These are phyloP conservation scores for Linurgus olivaceus DNA, from an alignment of 2,797 vertebrate genomes.

Conservation along the genomic window DNA sequence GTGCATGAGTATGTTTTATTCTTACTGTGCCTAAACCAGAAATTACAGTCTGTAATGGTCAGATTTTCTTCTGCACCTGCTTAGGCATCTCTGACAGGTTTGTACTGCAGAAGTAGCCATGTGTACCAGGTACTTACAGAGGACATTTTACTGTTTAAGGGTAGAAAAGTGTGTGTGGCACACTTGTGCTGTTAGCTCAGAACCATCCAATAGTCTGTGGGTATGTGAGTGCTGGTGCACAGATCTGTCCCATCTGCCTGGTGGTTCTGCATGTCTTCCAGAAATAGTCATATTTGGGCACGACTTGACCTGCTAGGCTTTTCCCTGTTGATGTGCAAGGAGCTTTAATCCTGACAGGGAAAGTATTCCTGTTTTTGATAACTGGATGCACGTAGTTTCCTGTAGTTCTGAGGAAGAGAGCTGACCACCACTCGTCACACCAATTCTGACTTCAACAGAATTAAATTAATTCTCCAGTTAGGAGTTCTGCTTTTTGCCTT, in stretches of 20 bases:
- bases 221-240: rapidly evolving
- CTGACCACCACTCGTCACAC: rapidly evolving
- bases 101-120: background rate
- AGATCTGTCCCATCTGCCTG: background rate
- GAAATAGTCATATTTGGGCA: background rate
- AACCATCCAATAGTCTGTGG: background rate
- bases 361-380: background rate
- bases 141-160: background rate
- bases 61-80: background rate
- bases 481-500: background rate
- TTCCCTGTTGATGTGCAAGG: background rate
- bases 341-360: background rate
- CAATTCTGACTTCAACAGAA: background rate
- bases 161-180: background rate
- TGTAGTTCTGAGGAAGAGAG: background rate
- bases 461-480: background rate
- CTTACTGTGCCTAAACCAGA: background rate
- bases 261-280: background rate
- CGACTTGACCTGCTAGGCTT: background rate
- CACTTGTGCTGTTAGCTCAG: background rate
- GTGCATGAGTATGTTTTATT: background rate
- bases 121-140: rapidly evolving
- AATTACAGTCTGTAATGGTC: background rate
- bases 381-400: rapidly evolving
- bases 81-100: background rate